phyloP scores from a whole-genome alignment of 30 jellyfish, hydroid and myxozoan species.

The Aurelia sp. region DNA sequence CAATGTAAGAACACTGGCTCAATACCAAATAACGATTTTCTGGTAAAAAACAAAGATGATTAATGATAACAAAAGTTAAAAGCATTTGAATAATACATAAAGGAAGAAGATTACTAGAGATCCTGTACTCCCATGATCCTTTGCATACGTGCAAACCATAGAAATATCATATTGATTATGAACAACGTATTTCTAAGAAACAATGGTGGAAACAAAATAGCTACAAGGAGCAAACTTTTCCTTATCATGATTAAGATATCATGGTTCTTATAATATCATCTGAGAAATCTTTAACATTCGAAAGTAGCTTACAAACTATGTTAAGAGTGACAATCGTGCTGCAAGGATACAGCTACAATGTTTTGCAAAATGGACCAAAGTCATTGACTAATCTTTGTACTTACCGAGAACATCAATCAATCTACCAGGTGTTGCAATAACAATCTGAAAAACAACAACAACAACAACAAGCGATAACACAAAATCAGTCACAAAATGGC shows the following conservation, averaged over 20 bases:
- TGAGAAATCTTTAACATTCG: too few relatives aligned
- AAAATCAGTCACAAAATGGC: background rate
- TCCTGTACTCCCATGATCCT: too few relatives aligned
- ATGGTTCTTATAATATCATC: too few relatives aligned
- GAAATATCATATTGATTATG: too few relatives aligned
- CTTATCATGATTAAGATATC: background rate
- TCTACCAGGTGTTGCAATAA: constrained; percentile 99
- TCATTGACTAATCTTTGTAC: background rate
- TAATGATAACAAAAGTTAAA: background rate
- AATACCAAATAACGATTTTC: constrained; percentile 95
- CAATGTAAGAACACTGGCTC: constrained; percentile 96
- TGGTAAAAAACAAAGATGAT: background rate
- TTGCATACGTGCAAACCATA: too few relatives aligned
- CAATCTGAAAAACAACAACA: constrained; percentile 87
- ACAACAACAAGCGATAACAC: background rate
- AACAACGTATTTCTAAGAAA: too few relatives aligned
- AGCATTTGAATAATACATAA: background rate
- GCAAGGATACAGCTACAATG: too few relatives aligned
- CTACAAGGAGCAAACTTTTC: too few relatives aligned
- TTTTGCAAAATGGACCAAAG: background rate
- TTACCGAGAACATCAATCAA: constrained; percentile 97
- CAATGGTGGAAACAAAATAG: too few relatives aligned
- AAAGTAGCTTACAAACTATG: background rate
- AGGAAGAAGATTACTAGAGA: background rate
- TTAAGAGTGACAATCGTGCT: too few relatives aligned